These are phyloP conservation scores for Drosophila helvetica DNA, from an alignment of 2,888 invertebrate genomes.

Conservation along the genomic window DNA sequence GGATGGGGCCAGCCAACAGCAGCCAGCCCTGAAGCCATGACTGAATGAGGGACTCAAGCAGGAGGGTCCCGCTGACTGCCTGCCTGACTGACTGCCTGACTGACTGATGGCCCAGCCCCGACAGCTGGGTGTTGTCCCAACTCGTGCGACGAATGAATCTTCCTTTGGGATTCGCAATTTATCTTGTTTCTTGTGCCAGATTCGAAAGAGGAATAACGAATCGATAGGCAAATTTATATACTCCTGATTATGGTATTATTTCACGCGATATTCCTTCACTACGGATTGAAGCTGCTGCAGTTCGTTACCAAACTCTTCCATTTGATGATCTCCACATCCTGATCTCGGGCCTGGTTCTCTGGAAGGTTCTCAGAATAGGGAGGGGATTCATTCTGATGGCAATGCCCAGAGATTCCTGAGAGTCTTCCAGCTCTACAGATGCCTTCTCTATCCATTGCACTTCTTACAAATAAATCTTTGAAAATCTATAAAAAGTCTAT, in stretches of 20 bases:
- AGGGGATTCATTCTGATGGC: too few species aligned
- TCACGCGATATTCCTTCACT: background rate
- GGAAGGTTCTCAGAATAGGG: too few species aligned
- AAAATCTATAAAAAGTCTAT: too few species aligned
- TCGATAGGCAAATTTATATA: background rate
- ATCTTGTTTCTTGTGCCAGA: constrained; percentile 31
- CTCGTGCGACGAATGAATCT: constrained; percentile 37
- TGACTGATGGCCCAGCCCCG: constrained; percentile 44
- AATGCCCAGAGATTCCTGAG: too few species aligned
- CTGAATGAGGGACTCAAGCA: constrained; percentile 41
- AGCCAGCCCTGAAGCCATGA: constrained; percentile 55
- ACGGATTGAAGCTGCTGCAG: background rate
- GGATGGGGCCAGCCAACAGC: constrained; percentile 19
- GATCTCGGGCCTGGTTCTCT: too few species aligned
- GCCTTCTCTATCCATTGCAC: too few species aligned
- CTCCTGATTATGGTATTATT: background rate
- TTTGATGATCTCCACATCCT: too few species aligned
- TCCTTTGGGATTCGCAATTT: constrained; percentile 33
- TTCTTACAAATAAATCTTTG: too few species aligned
- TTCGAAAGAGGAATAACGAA: background rate
- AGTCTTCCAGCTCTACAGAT: too few species aligned
- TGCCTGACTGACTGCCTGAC: constrained; percentile 34
- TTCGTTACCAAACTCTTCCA: background rate
- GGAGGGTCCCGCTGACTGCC: constrained; percentile 28
- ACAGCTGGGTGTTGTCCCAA: constrained; percentile 54